phyloP scores from a whole-genome alignment of 2,888 invertebrate species.

The Monopis laevigella region DNA sequence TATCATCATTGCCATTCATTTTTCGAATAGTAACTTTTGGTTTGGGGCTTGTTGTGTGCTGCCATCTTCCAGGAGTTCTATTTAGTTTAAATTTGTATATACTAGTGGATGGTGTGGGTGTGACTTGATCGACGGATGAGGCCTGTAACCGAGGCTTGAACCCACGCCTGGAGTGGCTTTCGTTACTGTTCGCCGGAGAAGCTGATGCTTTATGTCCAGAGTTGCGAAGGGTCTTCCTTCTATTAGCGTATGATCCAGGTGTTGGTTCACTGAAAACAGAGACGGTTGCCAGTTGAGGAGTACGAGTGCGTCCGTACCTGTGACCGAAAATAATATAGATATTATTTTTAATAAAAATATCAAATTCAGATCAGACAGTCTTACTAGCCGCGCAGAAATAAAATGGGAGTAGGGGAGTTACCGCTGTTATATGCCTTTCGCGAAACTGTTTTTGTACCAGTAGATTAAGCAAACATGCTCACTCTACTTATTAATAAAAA shows the following conservation, averaged over 20 bases:
- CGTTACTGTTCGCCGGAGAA: conserved; percentile 43
- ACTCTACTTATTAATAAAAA: background rate
- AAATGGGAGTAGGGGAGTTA: no score
- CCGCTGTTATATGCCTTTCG: no score
- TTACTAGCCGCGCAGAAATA: no score
- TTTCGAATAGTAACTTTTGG: conserved; percentile 85
- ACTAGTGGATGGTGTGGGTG: conserved; percentile 64
- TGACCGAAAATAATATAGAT: conserved; percentile 44
- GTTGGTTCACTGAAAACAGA: conserved; percentile 73
- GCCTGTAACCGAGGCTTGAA: conserved; percentile 75
- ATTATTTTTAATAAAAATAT: no score
- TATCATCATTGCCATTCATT: conserved; percentile 65
- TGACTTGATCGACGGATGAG: conserved; percentile 61
- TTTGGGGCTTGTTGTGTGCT: conserved; percentile 89
- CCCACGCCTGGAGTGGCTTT: conserved; percentile 63
- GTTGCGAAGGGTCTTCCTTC: conserved; percentile 59
- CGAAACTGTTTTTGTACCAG: no score
- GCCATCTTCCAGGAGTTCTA: conserved; percentile 87
- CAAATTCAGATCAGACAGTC: no score
- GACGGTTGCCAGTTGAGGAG: conserved; percentile 70
- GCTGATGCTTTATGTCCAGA: conserved; percentile 50
- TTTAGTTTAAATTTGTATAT: conserved; percentile 85
- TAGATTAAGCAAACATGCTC: background rate
- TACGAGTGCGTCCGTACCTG: conserved; percentile 55
- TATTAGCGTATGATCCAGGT: conserved; percentile 51